A percentile compares a stretch with the other conserved stretches of the same genome.
phyloP scores from a whole-genome alignment of 2,113 vertebrate species.

The Ameiurus melas region DNA sequence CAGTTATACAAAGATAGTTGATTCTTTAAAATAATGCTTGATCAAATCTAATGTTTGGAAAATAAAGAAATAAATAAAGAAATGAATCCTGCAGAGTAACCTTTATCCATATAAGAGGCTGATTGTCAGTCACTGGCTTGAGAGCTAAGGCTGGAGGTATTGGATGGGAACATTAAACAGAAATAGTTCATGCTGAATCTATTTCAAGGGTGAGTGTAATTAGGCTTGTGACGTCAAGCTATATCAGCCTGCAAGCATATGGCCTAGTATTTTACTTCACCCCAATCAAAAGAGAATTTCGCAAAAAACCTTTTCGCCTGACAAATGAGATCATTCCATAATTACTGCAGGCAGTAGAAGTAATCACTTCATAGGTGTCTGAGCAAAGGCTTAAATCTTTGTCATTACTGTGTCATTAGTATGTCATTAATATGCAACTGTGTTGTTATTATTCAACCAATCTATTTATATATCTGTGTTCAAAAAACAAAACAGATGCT shows the following conservation, averaged over 20 bases:
- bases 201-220: conserved; percentile 43
- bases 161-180: conserved; percentile 20
- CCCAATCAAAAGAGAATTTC: conserved; percentile 33
- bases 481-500: neutral
- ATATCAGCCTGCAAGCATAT: conserved; percentile 39
- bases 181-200: conserved; percentile 50
- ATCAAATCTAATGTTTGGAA: neutral
- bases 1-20: neutral
- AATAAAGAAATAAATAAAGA: no score
- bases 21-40: neutral
- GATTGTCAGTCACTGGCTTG: neutral
- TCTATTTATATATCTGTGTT: neutral
- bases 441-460: neutral
- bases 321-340: conserved; percentile 18
- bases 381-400: neutral
- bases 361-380: neutral
- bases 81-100: neutral
- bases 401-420: neutral
- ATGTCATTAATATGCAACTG: neutral
- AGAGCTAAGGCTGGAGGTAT: conserved; percentile 20
- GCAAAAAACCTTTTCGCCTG: conserved; percentile 4
- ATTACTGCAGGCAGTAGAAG: neutral
- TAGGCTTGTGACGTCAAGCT: conserved; percentile 40
- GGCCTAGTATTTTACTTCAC: conserved; percentile 39
- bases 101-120: neutral